phyloP scores from a whole-genome alignment of 2,113 vertebrate species.

The Lepisosteus osseus region DNA sequence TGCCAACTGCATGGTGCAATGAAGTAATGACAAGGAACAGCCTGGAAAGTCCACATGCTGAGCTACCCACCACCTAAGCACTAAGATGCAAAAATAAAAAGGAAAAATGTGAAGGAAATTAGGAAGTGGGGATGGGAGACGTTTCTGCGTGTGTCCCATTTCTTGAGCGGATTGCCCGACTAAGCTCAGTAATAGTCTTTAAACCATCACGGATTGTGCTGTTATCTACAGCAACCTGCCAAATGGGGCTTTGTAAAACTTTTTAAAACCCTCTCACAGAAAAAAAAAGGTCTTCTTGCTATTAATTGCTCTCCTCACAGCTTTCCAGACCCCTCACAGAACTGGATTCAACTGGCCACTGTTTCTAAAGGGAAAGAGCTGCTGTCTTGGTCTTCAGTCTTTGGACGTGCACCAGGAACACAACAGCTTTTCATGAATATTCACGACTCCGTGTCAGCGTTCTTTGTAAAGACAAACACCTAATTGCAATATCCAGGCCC shows the following conservation, averaged over 20 bases:
- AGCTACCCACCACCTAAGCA: too few species aligned
- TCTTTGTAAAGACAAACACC: constrained; percentile 25
- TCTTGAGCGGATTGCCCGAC: constrained; percentile 19
- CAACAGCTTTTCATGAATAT: constrained; percentile 52
- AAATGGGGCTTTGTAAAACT: constrained; percentile 28
- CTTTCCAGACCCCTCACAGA: background rate
- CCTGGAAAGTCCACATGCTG: too few species aligned
- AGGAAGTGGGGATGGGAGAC: background rate
- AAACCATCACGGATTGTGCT: constrained; percentile 31
- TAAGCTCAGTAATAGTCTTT: constrained; percentile 40
- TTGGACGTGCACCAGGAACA: constrained; percentile 28
- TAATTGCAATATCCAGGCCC: constrained; percentile 25
- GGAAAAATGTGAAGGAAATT: too few species aligned
- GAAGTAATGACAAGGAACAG: too few species aligned
- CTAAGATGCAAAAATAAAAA: too few species aligned
- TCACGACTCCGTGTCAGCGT: constrained; percentile 26
- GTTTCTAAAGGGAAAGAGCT: constrained; percentile 1
- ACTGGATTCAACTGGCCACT: background rate
- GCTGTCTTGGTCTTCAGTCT: constrained; percentile 20
- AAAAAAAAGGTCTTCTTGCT: background rate
- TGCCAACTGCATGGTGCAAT: too few species aligned
- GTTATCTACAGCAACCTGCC: constrained; percentile 23
- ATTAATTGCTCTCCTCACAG: background rate
- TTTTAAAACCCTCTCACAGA: background rate
- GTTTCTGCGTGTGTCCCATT: background rate